Evolutionary conservation across 2,888 invertebrate species (phyloP).

Genomic region (Gerosis bhagava): DNA sequence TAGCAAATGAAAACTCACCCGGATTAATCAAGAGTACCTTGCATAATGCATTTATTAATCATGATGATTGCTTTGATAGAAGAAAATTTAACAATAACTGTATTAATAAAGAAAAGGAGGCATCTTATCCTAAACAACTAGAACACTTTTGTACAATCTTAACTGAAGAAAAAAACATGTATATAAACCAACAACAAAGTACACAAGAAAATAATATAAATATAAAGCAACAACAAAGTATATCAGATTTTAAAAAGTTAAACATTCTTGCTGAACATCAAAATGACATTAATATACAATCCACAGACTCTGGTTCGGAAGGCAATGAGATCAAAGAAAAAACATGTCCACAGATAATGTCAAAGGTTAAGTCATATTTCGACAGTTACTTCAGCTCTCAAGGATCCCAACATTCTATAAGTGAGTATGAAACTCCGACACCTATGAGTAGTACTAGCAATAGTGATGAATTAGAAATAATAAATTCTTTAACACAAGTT

Average conservation of each 20-base stretch:
- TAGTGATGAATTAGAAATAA: slow-evolving; percentile 57
- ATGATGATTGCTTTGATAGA: neutral
- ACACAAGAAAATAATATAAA: too few species aligned
- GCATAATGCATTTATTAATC: slow-evolving; percentile 22
- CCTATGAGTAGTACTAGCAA: slow-evolving; percentile 48
- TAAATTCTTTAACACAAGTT: slow-evolving; percentile 43
- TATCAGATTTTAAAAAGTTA: neutral
- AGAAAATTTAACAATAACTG: slow-evolving; percentile 7
- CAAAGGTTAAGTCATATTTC: slow-evolving; percentile 59
- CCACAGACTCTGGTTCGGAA: slow-evolving; percentile 9
- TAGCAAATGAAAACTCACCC: too few species aligned
- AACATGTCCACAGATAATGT: slow-evolving; percentile 38
- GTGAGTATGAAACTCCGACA: slow-evolving; percentile 54
- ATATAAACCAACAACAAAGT: too few species aligned
- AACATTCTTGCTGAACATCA: slow-evolving; percentile 1
- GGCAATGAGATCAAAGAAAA: slow-evolving; percentile 1
- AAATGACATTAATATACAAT: neutral
- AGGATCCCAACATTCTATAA: slow-evolving; percentile 58
- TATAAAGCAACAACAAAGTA: too few species aligned
- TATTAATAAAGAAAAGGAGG: slow-evolving; percentile 15
- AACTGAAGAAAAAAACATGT: too few species aligned
- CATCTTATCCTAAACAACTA: too few species aligned
- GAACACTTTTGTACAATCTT: too few species aligned
- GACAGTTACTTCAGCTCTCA: slow-evolving; percentile 60
- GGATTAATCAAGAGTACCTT: slow-evolving; percentile 18